A percentile compares a stretch with the other conserved stretches of the same genome.
Conservation (phyloP, 2,888 invertebrate genomes). For the Plebejus anna region DNA sequence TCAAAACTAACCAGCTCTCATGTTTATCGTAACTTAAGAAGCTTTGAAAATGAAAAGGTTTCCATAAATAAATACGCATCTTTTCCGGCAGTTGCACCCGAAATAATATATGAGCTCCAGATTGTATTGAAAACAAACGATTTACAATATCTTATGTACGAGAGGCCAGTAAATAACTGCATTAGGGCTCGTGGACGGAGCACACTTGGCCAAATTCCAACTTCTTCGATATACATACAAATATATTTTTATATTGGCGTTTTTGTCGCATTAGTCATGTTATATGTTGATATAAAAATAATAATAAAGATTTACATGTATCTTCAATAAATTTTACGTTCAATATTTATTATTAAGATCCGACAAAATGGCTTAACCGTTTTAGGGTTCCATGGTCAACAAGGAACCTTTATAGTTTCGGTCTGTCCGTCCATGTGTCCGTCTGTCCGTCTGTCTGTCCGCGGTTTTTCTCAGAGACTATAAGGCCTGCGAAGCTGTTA, state of each 20-base stretch:
- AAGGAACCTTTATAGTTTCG: too few relatives aligned
- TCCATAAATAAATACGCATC: conserved; percentile 28
- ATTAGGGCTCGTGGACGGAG: conserved; percentile 26
- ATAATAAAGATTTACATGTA: background rate
- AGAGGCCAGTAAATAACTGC: conserved; percentile 27
- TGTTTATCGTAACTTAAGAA: background rate
- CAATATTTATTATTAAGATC: background rate
- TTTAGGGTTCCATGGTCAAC: background rate
- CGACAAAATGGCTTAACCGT: background rate
- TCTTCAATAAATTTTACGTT: too few relatives aligned
- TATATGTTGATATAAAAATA: background rate
- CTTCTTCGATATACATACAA: conserved; percentile 13
- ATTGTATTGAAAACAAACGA: conserved; percentile 29
- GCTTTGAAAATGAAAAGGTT: background rate
- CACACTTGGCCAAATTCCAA: conserved; percentile 31
- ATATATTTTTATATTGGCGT: conserved; percentile 20
- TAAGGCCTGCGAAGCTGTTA: too few relatives aligned
- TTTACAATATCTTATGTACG: conserved; percentile 27
- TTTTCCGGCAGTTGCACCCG: conserved; percentile 26
- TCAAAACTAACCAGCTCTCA: background rate
- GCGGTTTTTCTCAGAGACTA: too few relatives aligned
- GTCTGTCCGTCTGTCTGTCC: too few relatives aligned
- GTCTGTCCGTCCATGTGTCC: too few relatives aligned
- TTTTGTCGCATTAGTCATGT: conserved; percentile 27
- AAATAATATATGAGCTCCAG: conserved; percentile 19